These are phyloP conservation scores for Neodon shergylaensis DNA, from an alignment of 2,113 vertebrate genomes.

Conservation along the genomic window DNA sequence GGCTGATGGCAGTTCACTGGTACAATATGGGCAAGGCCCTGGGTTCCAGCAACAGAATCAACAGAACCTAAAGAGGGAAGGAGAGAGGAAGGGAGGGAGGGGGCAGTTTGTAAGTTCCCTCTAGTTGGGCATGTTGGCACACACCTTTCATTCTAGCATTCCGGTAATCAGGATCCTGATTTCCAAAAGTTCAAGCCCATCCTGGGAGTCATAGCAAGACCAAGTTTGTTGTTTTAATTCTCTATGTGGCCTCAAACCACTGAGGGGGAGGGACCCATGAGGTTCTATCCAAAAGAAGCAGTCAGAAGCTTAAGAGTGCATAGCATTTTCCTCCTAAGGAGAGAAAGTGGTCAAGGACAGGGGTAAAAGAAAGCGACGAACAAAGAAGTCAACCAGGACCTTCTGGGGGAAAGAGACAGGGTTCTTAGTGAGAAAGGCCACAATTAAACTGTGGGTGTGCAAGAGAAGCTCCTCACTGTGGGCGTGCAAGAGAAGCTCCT, in stretches of 20 bases:
- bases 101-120: not conserved
- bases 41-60: not conserved
- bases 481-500: no score
- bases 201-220: not conserved
- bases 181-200: not conserved
- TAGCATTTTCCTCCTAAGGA: not conserved
- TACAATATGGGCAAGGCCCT: not conserved
- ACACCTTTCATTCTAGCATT: not conserved
- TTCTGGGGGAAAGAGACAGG: not conserved
- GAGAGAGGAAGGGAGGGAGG: not conserved
- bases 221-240: not conserved
- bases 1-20: no score
- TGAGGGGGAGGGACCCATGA: not conserved
- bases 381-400: not conserved
- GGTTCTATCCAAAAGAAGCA: not conserved
- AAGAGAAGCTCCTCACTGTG: no score
- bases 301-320: not conserved
- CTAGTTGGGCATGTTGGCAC: not conserved
- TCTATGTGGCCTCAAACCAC: conserved; percentile 19
- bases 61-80: not conserved
- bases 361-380: not conserved
- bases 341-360: conserved; percentile 17
- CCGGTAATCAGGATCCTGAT: not conserved
- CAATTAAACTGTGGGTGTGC: not conserved
- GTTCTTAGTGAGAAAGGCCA: conserved; percentile 31